Percentiles rank a stretch among this genome's conserved stretches.
phyloP scores from a whole-genome alignment of 2,797 vertebrate genomes.

The Odontamblyopus rebecca region DNA sequence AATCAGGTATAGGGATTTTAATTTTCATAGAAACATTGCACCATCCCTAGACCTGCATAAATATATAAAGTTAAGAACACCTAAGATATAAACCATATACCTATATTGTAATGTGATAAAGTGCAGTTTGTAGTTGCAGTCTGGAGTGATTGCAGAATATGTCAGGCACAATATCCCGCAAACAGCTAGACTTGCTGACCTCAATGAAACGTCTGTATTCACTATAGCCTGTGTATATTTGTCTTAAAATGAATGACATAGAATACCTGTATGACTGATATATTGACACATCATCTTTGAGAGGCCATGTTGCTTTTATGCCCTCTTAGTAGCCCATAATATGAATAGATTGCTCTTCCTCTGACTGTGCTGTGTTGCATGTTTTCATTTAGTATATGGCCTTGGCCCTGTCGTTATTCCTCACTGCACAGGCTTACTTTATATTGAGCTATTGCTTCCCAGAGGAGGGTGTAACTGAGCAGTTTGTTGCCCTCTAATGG shows the following conservation, averaged over 20 bases:
- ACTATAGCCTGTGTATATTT: neutral
- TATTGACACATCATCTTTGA: neutral
- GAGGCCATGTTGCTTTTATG: neutral
- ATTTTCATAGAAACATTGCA: neutral
- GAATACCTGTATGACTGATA: neutral
- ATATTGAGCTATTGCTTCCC: neutral
- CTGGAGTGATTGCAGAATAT: neutral
- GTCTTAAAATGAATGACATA: neutral
- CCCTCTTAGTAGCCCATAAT: neutral
- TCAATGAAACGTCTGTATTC: neutral
- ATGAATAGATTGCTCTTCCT: neutral
- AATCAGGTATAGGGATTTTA: too few species aligned
- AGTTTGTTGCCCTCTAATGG: conserved; percentile 13
- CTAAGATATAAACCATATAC: neutral
- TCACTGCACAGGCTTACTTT: neutral
- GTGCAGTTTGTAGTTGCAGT: too few species aligned
- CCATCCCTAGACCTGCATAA: neutral
- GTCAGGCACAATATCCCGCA: neutral
- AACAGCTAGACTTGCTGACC: neutral
- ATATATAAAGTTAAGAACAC: neutral
- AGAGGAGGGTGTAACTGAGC: neutral
- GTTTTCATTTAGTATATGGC: neutral
- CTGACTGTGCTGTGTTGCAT: neutral
- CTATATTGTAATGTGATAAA: neutral
- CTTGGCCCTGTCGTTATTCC: conserved; percentile 3